Base-by-base conservation (phyloP, 2,113 vertebrate genomes). In the Rutilus rutilus region DNA sequence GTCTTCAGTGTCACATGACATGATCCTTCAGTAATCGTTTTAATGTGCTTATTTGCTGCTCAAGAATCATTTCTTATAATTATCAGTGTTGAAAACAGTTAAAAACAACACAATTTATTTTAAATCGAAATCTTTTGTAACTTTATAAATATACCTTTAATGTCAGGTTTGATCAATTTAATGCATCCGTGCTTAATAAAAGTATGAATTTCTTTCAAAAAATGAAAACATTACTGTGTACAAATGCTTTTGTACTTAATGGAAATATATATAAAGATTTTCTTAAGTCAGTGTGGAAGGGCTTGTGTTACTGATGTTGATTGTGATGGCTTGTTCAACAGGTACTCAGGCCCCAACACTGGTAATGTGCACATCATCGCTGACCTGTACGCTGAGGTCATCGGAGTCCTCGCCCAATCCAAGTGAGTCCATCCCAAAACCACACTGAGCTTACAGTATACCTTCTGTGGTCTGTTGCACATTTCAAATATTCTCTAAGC, bases 361-460 rank as follows among this genome's bases (percentile, higher is more conserved):
- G 97, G 97, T 91, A 99, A 99, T 81, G 97, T 99, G 90, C 98
- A 99, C 94, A 96, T 99, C 95, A 98, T 99, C 90, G 98, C 98
- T 91, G 98, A 99, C 91, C 94, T 99, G 87, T 99, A 98, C 84
- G 98, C 98, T 76, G 98, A 99, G 94, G 98, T 99, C 90, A 99
- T 97, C 83, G 98, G 98, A 25, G 95, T 99, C 92, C 98, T 99
- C 89, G 97, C 98, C 88, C 98, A 99, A 75, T 98, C 98, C 86
- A 99, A 99, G 98, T 99, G 94, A 96, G 27, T 96, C 30, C 69
- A n/a, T 5, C 39, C 52, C 64, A 50, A 83, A 19, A 27, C 3
- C 69, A 19, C 45, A 52, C 1, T 14, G 36, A 64, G 39, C n/a
- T 74, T 30, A 33, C 12, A 75, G 50, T 67, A 6, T 33, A 5